phyloP scores from a whole-genome alignment of 2,113 vertebrate genomes.

The Gallinago paraguaiae region DNA sequence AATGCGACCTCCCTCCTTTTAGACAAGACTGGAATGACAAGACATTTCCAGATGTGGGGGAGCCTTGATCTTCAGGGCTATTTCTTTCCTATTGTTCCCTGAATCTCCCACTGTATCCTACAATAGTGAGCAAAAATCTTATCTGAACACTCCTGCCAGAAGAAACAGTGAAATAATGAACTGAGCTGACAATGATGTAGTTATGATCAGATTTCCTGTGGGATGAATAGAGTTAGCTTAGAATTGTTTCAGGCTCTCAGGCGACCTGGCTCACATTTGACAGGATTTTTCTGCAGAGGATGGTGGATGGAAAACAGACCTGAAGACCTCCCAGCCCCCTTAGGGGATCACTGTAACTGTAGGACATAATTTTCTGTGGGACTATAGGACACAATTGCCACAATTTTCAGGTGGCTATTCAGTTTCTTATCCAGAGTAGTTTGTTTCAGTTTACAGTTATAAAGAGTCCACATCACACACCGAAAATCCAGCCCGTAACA shows the following conservation, averaged over 20 bases:
- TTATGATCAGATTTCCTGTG: conserved; percentile 40
- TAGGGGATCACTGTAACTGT: neutral
- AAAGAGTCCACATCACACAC: neutral
- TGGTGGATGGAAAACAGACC: neutral
- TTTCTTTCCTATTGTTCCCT: conserved; percentile 29
- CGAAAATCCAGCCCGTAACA: neutral
- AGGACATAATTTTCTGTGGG: neutral
- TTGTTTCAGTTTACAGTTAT: neutral
- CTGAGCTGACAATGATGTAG: conserved; percentile 38
- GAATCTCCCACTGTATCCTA: conserved; percentile 23
- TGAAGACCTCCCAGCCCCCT: neutral
- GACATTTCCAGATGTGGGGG: neutral
- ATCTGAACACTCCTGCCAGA: conserved; percentile 20
- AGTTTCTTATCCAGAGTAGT: neutral
- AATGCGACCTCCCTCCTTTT: neutral
- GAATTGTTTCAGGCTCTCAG: conserved; percentile 29
- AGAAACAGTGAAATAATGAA: conserved; percentile 31
- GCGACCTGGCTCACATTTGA: neutral
- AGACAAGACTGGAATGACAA: neutral
- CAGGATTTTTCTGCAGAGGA: neutral
- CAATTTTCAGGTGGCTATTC: neutral
- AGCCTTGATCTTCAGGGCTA: neutral
- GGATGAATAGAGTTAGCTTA: conserved; percentile 9
- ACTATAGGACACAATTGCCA: neutral
- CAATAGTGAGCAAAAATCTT: neutral